Conservation (phyloP, 2,113 vertebrate species). For the Bubalus kerabau region DNA sequence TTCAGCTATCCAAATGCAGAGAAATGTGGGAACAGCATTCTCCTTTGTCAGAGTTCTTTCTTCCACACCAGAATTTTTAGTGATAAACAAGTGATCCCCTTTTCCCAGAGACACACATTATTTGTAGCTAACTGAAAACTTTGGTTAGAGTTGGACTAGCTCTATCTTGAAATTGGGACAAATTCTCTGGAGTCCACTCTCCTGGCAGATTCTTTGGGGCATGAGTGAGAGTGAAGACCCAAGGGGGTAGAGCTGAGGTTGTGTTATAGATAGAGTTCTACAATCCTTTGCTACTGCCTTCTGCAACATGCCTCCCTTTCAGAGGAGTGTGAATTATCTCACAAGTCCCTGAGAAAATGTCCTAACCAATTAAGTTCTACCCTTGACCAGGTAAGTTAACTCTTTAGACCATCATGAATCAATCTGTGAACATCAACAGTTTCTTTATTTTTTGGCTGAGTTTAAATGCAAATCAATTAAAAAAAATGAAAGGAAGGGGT, state of each 20-base stretch:
- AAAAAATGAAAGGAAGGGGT: not conserved
- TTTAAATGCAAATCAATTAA: not conserved
- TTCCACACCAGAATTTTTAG: not conserved
- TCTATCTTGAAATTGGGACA: not conserved
- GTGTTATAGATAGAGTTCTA: not conserved
- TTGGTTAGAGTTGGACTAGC: not conserved
- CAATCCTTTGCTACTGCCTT: not conserved
- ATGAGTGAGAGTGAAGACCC: not conserved
- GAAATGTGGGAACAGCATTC: not conserved
- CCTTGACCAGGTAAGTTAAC: not conserved
- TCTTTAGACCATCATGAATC: not conserved
- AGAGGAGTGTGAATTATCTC: not conserved
- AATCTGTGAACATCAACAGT: not conserved
- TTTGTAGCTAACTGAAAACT: conserved; percentile 16
- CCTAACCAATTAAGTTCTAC: not conserved
- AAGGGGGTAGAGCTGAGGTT: not conserved
- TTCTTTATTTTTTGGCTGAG: not conserved
- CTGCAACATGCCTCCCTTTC: not conserved
- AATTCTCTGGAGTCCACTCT: not conserved
- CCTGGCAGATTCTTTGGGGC: not conserved
- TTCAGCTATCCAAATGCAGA: not conserved
- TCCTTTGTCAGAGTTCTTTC: not conserved
- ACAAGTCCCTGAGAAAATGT: not conserved
- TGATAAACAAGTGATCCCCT: not conserved
- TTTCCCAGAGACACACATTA: not conserved